phyloP scores from a whole-genome alignment of 2,113 vertebrate genomes.

The Ornithorhynchus anatinus region DNA sequence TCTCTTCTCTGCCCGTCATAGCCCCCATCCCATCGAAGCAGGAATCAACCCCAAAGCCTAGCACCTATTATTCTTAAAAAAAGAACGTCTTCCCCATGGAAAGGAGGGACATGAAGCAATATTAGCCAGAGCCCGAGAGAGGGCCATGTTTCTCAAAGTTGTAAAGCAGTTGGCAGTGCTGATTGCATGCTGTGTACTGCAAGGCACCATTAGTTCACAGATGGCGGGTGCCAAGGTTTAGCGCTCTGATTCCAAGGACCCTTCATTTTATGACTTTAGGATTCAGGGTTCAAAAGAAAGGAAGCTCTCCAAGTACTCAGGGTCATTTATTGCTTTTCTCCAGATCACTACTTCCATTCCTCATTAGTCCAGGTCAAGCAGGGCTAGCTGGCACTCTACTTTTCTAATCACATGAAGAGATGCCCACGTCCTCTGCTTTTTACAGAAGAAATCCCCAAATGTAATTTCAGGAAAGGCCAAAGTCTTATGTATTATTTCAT shows the following conservation, averaged over 20 bases:
- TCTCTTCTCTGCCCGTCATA: too few species aligned
- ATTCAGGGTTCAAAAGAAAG: neutral
- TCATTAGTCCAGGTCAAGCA: neutral
- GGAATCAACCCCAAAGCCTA: too few species aligned
- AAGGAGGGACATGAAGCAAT: slow-evolving; percentile 4
- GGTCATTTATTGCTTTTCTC: neutral
- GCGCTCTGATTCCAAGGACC: neutral
- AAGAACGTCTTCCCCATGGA: neutral
- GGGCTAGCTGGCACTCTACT: neutral
- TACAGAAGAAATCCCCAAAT: too few species aligned
- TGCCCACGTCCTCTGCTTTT: too few species aligned
- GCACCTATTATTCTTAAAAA: neutral
- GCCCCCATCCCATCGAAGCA: too few species aligned
- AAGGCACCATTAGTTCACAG: neutral
- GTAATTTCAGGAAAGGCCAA: too few species aligned
- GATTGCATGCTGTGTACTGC: too few species aligned
- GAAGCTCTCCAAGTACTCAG: neutral
- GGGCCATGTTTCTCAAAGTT: slow-evolving; percentile 65
- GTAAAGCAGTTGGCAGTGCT: neutral
- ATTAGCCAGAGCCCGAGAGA: slow-evolving; percentile 39
- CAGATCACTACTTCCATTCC: neutral
- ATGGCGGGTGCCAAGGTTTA: neutral
- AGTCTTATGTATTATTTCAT: too few species aligned
- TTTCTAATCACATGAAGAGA: neutral
- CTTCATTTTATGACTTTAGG: neutral